Base-by-base conservation (phyloP, 2,113 vertebrate species). In the Lonchura striata region DNA sequence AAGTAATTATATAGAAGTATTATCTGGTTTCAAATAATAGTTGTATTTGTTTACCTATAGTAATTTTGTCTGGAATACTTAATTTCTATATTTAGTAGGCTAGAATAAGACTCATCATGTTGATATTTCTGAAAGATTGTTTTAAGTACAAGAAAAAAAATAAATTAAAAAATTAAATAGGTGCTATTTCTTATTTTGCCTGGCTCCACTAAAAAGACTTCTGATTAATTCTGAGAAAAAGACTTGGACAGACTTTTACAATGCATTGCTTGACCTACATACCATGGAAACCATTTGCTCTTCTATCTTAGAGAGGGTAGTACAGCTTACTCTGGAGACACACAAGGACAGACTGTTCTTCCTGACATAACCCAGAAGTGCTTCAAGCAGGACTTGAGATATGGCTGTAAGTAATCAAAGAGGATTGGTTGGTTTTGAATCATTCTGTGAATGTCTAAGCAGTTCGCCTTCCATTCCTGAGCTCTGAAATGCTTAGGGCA, bases 381-480 rank as follows among this genome's bases (percentile, higher is more conserved):
- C 59, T 93, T 88, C 53, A 79, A 93, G 65, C 65, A 90, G 68
- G 63, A 82, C 70, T 81, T 0, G 0, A 50, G 57, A 39, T 79
- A 59, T 22, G 85, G 47, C 69, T 96, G 83, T 81, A 85, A 93
- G 47, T 63, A 92, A 95, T 97, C 81, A 92, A 54, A 37, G 52
- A 93, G 61, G 61, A 94, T 84, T 94, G 71, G 53, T 5, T 9
- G 57, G 22, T 92, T 91, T 83, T 88, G 54, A 96, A 90, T 84
- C 44, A 79, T 69, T 92, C 33, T 71, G 42, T 88, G 81, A 80
- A 79, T 88, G 91, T 37, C 89, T 83, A 93, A 96, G 66, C 68
- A 69, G 53, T 84, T 90, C 75, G 42, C 59, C 66, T 75, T 96
- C 81, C 52, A 66, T 83, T 77, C 66, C 35, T 68, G 69, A 80